A percentile compares a stretch with the other conserved stretches of the same genome.
Evolutionary conservation across 2,113 vertebrate species (phyloP).

Genomic region (Campylorhamphus procurvoides): DNA sequence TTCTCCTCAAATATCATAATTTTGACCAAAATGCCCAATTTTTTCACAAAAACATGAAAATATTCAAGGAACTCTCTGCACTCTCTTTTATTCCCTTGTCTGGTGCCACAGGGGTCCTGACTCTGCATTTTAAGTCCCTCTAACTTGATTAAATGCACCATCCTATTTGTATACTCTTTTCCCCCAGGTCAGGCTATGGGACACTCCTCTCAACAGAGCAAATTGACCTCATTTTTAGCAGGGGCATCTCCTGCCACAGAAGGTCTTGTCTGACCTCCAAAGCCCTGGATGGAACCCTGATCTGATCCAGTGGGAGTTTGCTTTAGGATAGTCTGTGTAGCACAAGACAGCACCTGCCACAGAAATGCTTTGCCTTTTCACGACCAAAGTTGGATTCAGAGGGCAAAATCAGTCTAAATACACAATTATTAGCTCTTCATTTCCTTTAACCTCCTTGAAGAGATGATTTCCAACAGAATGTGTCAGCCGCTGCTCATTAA

Average conservation of each 20-base stretch:
- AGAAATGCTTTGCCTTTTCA: neutral
- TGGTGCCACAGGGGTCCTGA: rapidly evolving
- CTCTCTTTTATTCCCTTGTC: neutral
- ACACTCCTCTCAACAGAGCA: neutral
- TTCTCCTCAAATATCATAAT: neutral
- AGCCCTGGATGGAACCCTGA: neutral
- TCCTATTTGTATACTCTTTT: neutral
- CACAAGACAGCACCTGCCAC: neutral
- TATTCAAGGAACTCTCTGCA: neutral
- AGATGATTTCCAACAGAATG: neutral
- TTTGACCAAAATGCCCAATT: neutral
- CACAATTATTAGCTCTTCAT: neutral
- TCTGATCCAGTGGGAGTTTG: neutral
- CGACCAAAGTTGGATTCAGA: neutral
- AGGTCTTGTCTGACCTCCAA: neutral
- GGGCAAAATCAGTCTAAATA: neutral
- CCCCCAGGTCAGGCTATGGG: neutral
- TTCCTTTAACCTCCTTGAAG: neutral
- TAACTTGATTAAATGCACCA: too few relatives aligned
- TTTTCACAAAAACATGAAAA: neutral
- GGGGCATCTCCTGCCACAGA: neutral
- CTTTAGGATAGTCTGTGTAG: neutral
- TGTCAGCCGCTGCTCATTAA: neutral
- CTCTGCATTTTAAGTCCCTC: neutral
- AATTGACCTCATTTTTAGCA: neutral